A percentile compares a stretch with the other conserved stretches of the same genome.
phyloP scores from a whole-genome alignment of 2,797 vertebrate species.

The Acipenser ruthenus region DNA sequence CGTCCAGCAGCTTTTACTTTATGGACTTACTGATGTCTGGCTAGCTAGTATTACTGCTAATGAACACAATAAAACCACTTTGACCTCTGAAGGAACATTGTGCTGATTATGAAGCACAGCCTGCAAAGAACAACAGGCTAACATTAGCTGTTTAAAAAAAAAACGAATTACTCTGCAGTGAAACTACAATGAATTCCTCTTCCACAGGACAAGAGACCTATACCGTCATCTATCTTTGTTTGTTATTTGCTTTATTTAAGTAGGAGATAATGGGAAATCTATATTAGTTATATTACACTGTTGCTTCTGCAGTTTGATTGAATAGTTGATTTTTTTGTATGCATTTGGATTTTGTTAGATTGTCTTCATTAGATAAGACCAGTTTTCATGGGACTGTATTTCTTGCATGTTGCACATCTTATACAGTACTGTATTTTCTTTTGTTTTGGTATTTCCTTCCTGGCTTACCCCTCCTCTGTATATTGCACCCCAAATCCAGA shows the following conservation, averaged over 20 bases:
- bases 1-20: conserved; percentile 53
- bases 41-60: conserved; percentile 65
- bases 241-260: background rate
- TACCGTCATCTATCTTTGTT: background rate
- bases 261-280: too few species aligned
- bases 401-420: too few species aligned
- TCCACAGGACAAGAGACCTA: background rate
- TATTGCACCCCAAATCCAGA: too few species aligned
- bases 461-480: too few species aligned
- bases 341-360: too few species aligned
- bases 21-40: conserved; percentile 56
- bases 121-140: conserved; percentile 47
- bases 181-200: background rate
- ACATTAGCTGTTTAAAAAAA: conserved; percentile 14
- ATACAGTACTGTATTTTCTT: too few species aligned
- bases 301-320: too few species aligned
- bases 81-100: conserved; percentile 56
- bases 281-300: too few species aligned
- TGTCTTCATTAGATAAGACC: too few species aligned
- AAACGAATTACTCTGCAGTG: background rate
- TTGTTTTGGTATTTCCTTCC: too few species aligned
- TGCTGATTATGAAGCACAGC: conserved; percentile 54
- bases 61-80: conserved; percentile 66
- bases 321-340: too few species aligned
- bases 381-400: too few species aligned